phyloP scores from a whole-genome alignment of 2,797 vertebrate species.

The Microcaecilia unicolor region DNA sequence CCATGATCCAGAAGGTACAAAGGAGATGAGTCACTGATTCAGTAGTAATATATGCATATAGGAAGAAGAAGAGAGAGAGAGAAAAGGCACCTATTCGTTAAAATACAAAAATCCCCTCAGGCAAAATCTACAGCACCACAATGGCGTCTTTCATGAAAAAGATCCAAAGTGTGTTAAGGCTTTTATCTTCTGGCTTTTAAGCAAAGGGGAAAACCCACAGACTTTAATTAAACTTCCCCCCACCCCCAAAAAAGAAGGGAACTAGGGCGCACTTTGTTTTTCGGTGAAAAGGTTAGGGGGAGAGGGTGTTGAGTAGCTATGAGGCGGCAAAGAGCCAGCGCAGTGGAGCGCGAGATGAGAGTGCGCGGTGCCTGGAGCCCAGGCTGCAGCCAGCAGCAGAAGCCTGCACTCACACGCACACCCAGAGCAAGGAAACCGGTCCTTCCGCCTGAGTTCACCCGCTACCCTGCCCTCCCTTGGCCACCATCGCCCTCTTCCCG shows the following conservation, averaged over 20 bases:
- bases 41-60: slow-evolving; percentile 40
- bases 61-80: slow-evolving; percentile 14
- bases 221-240: slow-evolving; percentile 4
- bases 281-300: too few species aligned
- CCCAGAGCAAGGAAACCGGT: neutral
- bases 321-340: slow-evolving; percentile 2
- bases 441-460: neutral
- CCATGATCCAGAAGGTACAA: slow-evolving; percentile 16
- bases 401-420: neutral
- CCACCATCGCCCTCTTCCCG: neutral
- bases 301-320: slow-evolving; percentile 30
- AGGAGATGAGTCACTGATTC: slow-evolving; percentile 37
- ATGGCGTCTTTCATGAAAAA: slow-evolving; percentile 69
- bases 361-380: slow-evolving; percentile 1
- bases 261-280: too few species aligned
- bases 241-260: slow-evolving; percentile 24
- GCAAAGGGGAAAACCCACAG: neutral
- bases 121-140: slow-evolving; percentile 61
- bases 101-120: slow-evolving; percentile 41
- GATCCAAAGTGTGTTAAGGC: neutral
- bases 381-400: neutral
- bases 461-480: neutral
- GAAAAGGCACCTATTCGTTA: slow-evolving; percentile 48
- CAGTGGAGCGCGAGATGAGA: too few species aligned
- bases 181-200: too few species aligned